Base-by-base conservation (phyloP, 2,797 vertebrate genomes). In the Pachyuromys duprasi region DNA sequence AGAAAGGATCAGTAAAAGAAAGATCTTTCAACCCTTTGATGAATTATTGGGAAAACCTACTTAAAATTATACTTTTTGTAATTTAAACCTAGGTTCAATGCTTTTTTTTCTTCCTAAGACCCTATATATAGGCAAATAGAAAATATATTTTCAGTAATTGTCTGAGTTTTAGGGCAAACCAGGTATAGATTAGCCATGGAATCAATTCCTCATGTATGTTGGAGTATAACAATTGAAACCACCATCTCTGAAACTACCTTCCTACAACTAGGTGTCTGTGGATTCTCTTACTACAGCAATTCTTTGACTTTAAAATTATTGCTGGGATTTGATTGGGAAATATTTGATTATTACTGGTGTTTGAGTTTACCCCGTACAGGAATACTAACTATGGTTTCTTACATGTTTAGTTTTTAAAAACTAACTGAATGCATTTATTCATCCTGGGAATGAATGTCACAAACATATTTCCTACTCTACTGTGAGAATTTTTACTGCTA, bases 201-300 rank as follows among this genome's bases (percentile, higher is more conserved):
- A 98, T 98, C 97, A 97, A 92, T 98, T 97, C 98, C 97, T 98
- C 97, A 98, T 98, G 84, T 39, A 98, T 98, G 98, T 98, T 97
- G 98, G 98, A 98, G 98, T 98, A 97, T 91, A 97, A 97, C 96
- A 2, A 96, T 97, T 98, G 94, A 97, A 97, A 97, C 83, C 92
- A 97, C 98, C 97, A 97, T 97, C 97, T 97, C 97, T 95, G 98
- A 98, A 98, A 98, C 97, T 92, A 98, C 96, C 98, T 98, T 98
- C 97, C 97, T 98, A 97, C 97, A 97, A 95, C 97, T 97, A 97
- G 92, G 42, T 97, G 97, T 97, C 97, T 98, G 89, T 98, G 98
- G 98, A 98, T 98, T 98, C 96, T 98, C 97, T 97, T 98, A 98
- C 97, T 78, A 94, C 67, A 97, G 5, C 91, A 97, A 89, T 96